A percentile compares a stretch with the other conserved stretches of the same genome.
Evolutionary conservation across 2,113 vertebrate species (phyloP).

Genomic region (Hyla sarda): DNA sequence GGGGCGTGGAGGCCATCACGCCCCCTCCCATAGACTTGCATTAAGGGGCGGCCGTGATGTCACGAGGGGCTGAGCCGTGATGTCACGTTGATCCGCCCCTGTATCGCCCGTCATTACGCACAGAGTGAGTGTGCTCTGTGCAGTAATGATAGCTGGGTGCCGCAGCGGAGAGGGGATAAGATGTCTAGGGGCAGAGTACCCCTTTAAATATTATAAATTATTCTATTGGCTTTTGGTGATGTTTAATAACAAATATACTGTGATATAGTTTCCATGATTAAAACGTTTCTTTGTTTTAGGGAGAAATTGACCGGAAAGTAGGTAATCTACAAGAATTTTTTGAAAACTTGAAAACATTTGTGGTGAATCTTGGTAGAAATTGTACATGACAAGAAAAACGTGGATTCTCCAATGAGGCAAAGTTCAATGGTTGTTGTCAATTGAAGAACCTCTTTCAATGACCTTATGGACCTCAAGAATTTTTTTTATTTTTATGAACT

Average conservation of each 20-base stretch:
- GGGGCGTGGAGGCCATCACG: too few species aligned
- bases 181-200: too few species aligned
- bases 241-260: not conserved
- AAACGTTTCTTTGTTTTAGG: not conserved
- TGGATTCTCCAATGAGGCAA: not conserved
- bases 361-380: not conserved
- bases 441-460: not conserved
- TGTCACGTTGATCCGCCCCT: too few species aligned
- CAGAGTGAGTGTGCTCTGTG: too few species aligned
- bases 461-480: not conserved
- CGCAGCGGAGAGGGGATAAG: too few species aligned
- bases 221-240: too few species aligned
- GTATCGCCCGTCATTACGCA: too few species aligned
- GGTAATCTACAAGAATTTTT: not conserved
- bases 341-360: not conserved
- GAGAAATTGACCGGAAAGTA: not conserved
- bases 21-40: too few species aligned
- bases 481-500: not conserved
- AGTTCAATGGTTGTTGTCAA: not conserved
- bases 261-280: not conserved
- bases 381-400: not conserved
- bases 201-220: too few species aligned
- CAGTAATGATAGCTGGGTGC: too few species aligned
- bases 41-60: too few species aligned
- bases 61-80: too few species aligned